Base-by-base conservation (phyloP, 2,888 invertebrate genomes). In the Sinotaia quadrata region DNA sequence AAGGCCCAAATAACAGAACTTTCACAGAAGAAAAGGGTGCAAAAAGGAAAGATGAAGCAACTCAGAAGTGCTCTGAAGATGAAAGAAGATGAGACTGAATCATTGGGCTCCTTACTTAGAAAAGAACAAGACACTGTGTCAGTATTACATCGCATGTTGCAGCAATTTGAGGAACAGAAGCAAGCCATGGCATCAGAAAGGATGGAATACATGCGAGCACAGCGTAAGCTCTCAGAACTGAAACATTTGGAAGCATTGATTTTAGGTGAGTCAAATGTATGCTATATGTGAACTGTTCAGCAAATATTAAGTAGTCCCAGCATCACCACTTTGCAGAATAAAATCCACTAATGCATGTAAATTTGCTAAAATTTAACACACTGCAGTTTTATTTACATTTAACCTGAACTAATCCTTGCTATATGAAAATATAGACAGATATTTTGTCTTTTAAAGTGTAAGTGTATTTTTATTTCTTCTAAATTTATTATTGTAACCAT, bases 181-280 rank as follows among this genome's bases (percentile, higher is more conserved):
- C 72, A 77, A 52, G 68, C 74, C 0, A 59, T 80, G 27, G 75
- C 79, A 10, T 37, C 68, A 3, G 82, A 83, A 56, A 74, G 75
- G 57, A 67, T 78, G 24, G 82, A 82, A 57, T 81, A 78, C 59
- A 67, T 72, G 12, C 74, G 71, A 52, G 75, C 82, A 3, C 78
- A 80, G 66, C 71, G 75, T 33, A 83, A 81, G 54, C 67, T 85
- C 34, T 71, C 73, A 7, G 77, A 76, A 2, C 71, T 84, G 27
- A 78, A 83, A 60, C 77, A 80, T 51, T 69, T 85, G 24, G 78
- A 84, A 63, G 68, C 61, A n/a, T 56, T 85, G 4, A 57, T 85
- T n/a, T 76, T 78, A 73, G 83, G 83, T 84, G 70, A 56, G 34
- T 52, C n/a, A n/a, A n/a, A n/a, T n/a, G n/a, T n/a, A n/a, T n/a